Percentiles rank a stretch among this genome's conserved stretches.
These are phyloP conservation scores for Ceratosolen solmsi DNA, from an alignment of 1,140 invertebrate genomes.

Conservation along the genomic window DNA sequence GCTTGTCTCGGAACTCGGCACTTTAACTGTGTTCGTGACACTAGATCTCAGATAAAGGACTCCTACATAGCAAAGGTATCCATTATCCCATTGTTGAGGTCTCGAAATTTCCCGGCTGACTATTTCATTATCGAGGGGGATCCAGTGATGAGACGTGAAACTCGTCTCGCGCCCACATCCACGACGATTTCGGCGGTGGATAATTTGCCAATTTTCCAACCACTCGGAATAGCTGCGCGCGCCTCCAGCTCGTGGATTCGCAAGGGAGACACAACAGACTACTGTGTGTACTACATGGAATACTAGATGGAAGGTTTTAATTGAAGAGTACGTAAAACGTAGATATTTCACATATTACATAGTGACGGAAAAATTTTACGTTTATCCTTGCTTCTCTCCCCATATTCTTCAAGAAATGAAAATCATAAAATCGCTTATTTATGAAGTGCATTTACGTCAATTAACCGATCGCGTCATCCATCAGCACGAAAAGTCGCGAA, in stretches of 20 bases:
- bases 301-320: constrained; percentile 46
- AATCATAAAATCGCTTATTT: background rate
- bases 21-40: background rate
- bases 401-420: background rate
- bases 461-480: background rate
- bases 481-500: background rate
- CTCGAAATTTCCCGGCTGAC: constrained; percentile 31
- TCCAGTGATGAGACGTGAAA: too few relatives aligned
- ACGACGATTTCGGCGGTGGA: constrained; percentile 28
- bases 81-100: constrained; percentile 46
- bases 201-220: constrained; percentile 42
- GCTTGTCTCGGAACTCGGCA: background rate
- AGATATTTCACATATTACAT: background rate
- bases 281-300: too few relatives aligned
- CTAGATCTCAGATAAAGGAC: too few relatives aligned
- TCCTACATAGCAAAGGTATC: constrained; percentile 25
- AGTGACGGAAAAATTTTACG: background rate
- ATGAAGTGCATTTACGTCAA: background rate
- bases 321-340: background rate
- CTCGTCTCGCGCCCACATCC: background rate
- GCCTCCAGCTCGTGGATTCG: background rate
- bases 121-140: constrained; percentile 33
- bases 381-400: background rate
- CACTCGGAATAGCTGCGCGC: constrained; percentile 6
- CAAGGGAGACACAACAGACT: background rate